phyloP scores from a whole-genome alignment of 2,113 vertebrate species.

The Rhipidura dahli region DNA sequence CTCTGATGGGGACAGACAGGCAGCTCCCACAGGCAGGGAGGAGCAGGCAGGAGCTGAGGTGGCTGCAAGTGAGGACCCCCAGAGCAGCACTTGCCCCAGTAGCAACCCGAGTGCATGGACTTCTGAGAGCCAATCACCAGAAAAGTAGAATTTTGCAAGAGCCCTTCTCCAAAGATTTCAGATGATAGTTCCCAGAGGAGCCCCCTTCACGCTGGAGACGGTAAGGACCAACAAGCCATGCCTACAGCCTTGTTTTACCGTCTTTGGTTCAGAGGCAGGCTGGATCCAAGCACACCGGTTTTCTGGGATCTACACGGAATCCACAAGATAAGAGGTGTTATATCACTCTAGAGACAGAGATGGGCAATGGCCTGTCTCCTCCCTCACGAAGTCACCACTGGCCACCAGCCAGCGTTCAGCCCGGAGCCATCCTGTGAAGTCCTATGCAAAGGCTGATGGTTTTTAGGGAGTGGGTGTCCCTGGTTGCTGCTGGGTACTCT shows the following conservation, averaged over 20 bases:
- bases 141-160: neutral
- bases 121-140: neutral
- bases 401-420: accelerated
- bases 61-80: neutral
- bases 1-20: neutral
- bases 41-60: neutral
- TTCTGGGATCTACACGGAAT: constrained; percentile 76
- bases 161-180: constrained; percentile 5
- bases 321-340: constrained; percentile 56
- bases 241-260: constrained; percentile 32
- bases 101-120: constrained; percentile 26
- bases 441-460: neutral
- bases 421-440: accelerated
- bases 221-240: neutral
- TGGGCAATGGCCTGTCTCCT: neutral
- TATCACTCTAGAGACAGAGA: neutral
- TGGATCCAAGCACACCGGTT: constrained; percentile 69
- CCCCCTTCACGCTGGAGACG: neutral
- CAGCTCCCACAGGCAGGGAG: neutral
- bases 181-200: neutral
- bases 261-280: constrained; percentile 64
- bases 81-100: neutral
- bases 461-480: neutral
- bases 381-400: neutral
- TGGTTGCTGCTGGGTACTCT: accelerated